phyloP scores from a whole-genome alignment of 2,797 vertebrate genomes.

The Neosalanx taihuensis region DNA sequence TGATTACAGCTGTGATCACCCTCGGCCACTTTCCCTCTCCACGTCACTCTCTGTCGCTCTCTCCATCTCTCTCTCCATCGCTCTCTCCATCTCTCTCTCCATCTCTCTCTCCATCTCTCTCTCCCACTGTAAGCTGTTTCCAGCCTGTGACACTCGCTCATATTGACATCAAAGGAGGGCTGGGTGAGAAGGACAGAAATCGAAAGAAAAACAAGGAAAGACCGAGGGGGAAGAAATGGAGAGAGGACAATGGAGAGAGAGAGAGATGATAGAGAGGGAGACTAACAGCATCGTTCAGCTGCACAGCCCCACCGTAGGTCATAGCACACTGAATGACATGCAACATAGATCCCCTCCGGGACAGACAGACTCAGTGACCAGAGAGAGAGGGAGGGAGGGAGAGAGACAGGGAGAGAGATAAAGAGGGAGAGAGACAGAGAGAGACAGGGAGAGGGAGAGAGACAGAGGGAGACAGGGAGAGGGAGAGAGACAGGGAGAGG shows the following conservation, averaged over 20 bases:
- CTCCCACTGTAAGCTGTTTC: neutral
- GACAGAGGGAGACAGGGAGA: neutral
- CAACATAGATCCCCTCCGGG: neutral
- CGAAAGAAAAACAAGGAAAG: neutral
- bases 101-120: neutral
- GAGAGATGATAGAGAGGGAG: neutral
- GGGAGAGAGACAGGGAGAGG: neutral
- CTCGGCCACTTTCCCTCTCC: neutral
- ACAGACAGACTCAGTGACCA: neutral
- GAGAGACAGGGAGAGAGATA: neutral
- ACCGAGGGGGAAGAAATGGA: neutral
- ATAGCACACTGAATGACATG: neutral
- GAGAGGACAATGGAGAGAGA: neutral
- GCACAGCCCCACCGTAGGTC: neutral
- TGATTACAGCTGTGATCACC: constrained; percentile 5
- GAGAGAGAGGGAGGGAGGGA: neutral
- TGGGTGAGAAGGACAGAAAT: neutral
- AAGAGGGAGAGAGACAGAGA: neutral
- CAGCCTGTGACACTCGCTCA: neutral
- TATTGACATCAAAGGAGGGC: no score
- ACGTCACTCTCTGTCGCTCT: neutral
- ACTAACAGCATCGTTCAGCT: neutral
- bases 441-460: neutral
- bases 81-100: neutral
- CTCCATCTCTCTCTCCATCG: neutral